Evolutionary conservation across 2,797 vertebrate species (phyloP), one percentile per base, ranked within the genome.

Genomic region (Spinus pinus): DNA sequence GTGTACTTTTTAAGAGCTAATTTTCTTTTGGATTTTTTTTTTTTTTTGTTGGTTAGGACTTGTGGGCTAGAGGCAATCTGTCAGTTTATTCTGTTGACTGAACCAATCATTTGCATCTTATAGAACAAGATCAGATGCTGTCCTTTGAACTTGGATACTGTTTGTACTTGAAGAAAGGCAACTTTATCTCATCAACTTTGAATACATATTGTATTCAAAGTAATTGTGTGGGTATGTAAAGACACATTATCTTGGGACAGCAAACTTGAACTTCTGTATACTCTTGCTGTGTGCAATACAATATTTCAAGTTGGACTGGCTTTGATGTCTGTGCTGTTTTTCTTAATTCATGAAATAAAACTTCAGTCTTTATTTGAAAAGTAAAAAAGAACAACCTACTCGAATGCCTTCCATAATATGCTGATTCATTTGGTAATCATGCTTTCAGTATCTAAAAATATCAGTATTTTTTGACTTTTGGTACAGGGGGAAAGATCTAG

Each of bases 101-200:
- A 88, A 94, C 79, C 69, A 75, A 60, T 93, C 47, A 66, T 69
- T 90, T 84, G 47, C 66, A 53, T 94, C 86, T 88, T 70, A 22
- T 2, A 81, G 88, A 84, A 79, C 44, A 69, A 84, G 88, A 90
- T 77, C 10, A 41, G 69, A 69, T 86, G 61, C 58, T 88, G 51
- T 91, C 37, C 86, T 90, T 93, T 90, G 70, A 94, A 84, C 82
- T n/a, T 81, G 19, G 35, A 81, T 90, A 69, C 73, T 88, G 51
- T 93, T 86, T 93, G 73, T 88, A 66, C 81, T 84, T 84, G 66
- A 93, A 90, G 66, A 88, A 93, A 88, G 44, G 33, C 51, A 90
- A 46, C 66, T 93, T 94, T 79, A 90, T 88, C 70, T 93, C 86
- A 66, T 93, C 80, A 75, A 21, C 21, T 84, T 58, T 62, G 72